Conservation (phyloP, 2,113 vertebrate genomes). For the Callipepla californica region DNA sequence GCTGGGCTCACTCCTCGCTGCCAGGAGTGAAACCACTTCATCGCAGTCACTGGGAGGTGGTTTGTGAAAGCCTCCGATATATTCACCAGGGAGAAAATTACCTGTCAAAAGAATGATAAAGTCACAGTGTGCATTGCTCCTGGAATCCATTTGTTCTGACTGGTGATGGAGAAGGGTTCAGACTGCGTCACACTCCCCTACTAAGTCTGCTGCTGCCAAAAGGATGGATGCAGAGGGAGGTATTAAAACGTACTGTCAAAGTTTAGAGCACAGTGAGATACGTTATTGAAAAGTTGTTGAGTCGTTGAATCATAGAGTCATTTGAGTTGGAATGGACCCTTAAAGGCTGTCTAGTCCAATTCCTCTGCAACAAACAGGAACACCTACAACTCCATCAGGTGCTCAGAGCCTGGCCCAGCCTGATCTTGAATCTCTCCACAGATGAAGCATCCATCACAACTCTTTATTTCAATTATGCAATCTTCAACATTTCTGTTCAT, state of each 20-base stretch:
- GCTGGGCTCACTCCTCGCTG: neutral
- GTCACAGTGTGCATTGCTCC: neutral
- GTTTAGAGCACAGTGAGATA: neutral
- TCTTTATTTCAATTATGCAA: neutral
- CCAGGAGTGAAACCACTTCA: constrained; percentile 51
- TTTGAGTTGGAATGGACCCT: no score
- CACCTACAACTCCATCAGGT: no score
- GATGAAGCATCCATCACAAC: no score
- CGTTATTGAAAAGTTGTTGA: neutral
- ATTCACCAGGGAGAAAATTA: constrained; percentile 55
- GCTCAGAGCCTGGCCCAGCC: no score
- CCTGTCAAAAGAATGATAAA: constrained; percentile 74
- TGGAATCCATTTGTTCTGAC: constrained; percentile 64
- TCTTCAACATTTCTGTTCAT: neutral
- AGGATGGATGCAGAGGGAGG: neutral
- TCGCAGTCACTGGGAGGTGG: constrained; percentile 20
- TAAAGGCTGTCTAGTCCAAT: no score
- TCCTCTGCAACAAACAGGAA: no score
- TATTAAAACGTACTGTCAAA: neutral
- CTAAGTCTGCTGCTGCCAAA: constrained; percentile 9
- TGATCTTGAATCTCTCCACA: no score
- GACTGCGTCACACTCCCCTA: neutral
- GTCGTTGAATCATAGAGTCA: no score
- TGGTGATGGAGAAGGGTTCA: constrained; percentile 45
- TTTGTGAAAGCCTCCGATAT: neutral